These are phyloP conservation scores for Megaustenia siamemsis DNA, from an alignment of 2,888 invertebrate species.

Conservation along the genomic window DNA sequence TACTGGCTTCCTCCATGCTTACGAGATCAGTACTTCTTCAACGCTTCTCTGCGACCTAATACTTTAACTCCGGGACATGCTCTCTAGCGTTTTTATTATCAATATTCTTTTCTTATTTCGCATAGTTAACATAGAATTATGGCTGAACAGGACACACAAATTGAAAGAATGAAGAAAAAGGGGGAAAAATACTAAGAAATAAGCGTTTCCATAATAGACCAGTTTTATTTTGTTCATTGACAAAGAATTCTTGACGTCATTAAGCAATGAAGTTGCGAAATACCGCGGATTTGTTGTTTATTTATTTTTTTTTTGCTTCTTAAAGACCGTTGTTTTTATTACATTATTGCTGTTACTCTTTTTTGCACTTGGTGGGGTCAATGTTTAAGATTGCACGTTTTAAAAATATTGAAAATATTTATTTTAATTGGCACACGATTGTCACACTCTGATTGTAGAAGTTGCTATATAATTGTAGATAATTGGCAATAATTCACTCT, in stretches of 20 bases:
- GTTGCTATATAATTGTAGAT: too few species aligned
- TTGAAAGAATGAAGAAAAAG: background rate
- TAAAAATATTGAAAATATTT: background rate
- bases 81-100: background rate
- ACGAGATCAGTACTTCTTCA: conserved; percentile 11
- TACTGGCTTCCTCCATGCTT: background rate
- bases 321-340: background rate
- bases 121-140: background rate
- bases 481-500: too few species aligned
- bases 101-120: background rate
- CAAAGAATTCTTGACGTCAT: background rate
- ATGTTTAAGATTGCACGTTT: background rate
- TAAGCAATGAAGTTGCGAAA: background rate
- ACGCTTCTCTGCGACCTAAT: conserved; percentile 8
- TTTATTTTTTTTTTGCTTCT: background rate
- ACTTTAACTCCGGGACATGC: conserved; percentile 23
- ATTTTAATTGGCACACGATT: background rate
- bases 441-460: too few species aligned
- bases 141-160: background rate
- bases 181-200: background rate
- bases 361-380: background rate
- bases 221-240: conserved; percentile 18
- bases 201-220: background rate
- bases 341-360: background rate
- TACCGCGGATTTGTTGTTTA: background rate